Evolutionary conservation across 2,113 vertebrate genomes (phyloP), one percentile per base, ranked within the genome.

Genomic region (Brachyhypopomus occidentalis): DNA sequence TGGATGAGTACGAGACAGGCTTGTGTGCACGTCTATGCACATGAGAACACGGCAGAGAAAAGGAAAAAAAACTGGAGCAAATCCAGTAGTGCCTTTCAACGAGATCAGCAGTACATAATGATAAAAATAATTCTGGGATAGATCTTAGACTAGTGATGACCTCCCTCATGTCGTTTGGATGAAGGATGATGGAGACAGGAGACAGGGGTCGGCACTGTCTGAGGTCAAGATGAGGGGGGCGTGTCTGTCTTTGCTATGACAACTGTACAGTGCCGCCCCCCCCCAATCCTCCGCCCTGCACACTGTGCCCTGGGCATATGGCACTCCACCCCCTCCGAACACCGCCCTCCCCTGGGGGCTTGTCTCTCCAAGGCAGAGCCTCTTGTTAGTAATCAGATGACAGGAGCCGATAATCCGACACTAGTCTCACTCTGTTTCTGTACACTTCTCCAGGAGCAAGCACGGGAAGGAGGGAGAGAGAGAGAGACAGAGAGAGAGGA

Each of bases 341-440:
- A 78, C 78, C 77, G 71, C 84, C 78, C 69, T 73, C 69, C 55
- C 74, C 19, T 1, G 27, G 67, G 77, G 70, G 83, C 83, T 83
- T 79, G 75, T 79, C 81, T 86, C 74, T 77, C 77, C 20, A 52
- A 73, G 73, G n/a, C 60, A 67, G 77, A 72, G 79, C 34, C 56
- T 77, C 66, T 71, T 71, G 72, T 84, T 83, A 73, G 76, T 82
- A 82, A 82, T 84, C 79, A 84, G 85, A 82, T 86, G 82, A 82
- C 83, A 74, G 64, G 56, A 59, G 52, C 22, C n/a, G 72, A 79
- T 80, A 83, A 86, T 83, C 82, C 62, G 41, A 75, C 67, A 19
- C 25, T 22, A 76, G 79, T 38, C 74, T 72, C 71, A 23, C 66
- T 84, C 60, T 8, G 34, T 60, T 77, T 69, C 45, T 69, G 45